These are phyloP conservation scores for Centroberyx gerrardi DNA, from an alignment of 2,797 vertebrate species.

Conservation along the genomic window DNA sequence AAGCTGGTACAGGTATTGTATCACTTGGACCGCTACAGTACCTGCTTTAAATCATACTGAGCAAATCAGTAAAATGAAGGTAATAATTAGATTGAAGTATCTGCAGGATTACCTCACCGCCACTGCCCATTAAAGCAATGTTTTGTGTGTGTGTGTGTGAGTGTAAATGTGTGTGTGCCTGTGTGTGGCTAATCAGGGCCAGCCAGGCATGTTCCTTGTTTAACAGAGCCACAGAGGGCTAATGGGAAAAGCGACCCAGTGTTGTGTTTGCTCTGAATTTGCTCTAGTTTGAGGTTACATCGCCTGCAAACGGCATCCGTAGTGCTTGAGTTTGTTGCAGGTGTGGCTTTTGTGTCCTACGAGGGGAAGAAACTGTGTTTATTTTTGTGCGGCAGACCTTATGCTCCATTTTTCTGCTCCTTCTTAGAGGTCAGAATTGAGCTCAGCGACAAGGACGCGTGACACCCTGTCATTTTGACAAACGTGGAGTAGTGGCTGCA, in stretches of 20 bases:
- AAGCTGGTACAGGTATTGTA: too few relatives aligned
- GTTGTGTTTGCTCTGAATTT: constrained; percentile 31
- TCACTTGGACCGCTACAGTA: constrained; percentile 19
- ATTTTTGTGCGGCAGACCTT: constrained; percentile 13
- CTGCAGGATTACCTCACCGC: constrained; percentile 67
- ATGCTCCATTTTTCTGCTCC: constrained; percentile 17
- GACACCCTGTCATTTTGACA: constrained; percentile 66
- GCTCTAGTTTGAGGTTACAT: constrained; percentile 28
- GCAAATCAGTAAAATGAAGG: constrained; percentile 48
- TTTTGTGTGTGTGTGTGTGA: constrained; percentile 38
- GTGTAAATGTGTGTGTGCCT: constrained; percentile 32
- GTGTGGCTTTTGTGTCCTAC: constrained; percentile 16
- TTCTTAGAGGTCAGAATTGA: constrained; percentile 62
- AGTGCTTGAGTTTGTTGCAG: constrained; percentile 4
- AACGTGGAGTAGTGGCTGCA: constrained; percentile 43
- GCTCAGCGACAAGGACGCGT: constrained; percentile 55
- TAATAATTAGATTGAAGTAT: constrained; percentile 61
- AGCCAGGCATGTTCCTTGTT: constrained; percentile 54
- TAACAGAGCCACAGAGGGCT: constrained; percentile 52
- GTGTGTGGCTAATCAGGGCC: constrained; percentile 63
- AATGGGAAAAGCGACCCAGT: constrained; percentile 1
- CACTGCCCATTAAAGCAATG: constrained; percentile 47
- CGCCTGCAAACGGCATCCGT: constrained; percentile 7
- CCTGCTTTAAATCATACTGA: constrained; percentile 45
- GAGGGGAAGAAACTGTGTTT: constrained; percentile 31